Percentiles rank a stretch among this genome's conserved stretches.
Conservation (phyloP, 2,888 invertebrate species). For the Pyrochroa serraticornis region DNA sequence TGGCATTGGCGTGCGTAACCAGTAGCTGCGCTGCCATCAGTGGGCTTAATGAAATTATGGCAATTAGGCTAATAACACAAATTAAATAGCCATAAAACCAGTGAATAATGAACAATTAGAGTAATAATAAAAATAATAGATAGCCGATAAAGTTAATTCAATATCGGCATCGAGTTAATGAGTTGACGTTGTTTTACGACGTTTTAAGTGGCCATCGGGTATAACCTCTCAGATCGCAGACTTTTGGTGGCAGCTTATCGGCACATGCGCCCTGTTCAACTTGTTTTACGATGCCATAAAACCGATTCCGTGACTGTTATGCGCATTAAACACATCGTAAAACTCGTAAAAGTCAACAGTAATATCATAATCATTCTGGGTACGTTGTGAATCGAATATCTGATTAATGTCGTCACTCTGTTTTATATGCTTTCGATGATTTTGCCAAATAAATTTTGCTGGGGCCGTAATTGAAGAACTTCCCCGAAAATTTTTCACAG, state of each 20-base stretch:
- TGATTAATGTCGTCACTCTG: conserved; percentile 36
- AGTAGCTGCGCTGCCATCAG: conserved; percentile 17
- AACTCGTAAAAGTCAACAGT: conserved; percentile 55
- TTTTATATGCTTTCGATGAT: neutral
- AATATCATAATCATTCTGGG: conserved; percentile 51
- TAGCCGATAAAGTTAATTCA: conserved; percentile 40
- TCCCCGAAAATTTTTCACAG: too few relatives aligned
- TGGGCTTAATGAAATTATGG: conserved; percentile 35
- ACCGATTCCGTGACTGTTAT: conserved; percentile 55
- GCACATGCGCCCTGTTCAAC: conserved; percentile 50
- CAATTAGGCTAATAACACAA: conserved; percentile 40
- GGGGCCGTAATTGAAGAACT: too few relatives aligned
- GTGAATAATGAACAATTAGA: conserved; percentile 31
- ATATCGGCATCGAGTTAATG: conserved; percentile 41
- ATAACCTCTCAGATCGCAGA: conserved; percentile 40
- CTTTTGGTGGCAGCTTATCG: conserved; percentile 45
- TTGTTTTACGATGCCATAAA: conserved; percentile 54
- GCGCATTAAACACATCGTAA: conserved; percentile 56
- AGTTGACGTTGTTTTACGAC: conserved; percentile 44
- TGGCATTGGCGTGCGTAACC: too few relatives aligned
- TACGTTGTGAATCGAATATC: conserved; percentile 34
- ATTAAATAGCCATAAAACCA: conserved; percentile 42
- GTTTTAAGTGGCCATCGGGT: conserved; percentile 49
- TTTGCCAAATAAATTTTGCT: too few relatives aligned
- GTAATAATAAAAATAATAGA: conserved; percentile 40